These are phyloP conservation scores for Pseudococcus longispinus DNA, from an alignment of 2,888 invertebrate species.

Conservation along the genomic window DNA sequence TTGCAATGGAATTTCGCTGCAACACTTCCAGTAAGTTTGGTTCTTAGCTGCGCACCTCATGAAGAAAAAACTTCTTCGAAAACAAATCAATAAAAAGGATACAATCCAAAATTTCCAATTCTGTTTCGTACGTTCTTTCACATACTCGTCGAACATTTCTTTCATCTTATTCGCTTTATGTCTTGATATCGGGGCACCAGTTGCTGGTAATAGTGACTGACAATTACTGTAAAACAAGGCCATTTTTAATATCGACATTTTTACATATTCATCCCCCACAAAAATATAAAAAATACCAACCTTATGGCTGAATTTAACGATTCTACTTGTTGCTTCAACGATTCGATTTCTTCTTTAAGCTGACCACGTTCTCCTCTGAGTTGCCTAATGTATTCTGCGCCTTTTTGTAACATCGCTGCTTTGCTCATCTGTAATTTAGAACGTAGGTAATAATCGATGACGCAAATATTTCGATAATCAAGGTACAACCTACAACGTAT, in stretches of 20 bases:
- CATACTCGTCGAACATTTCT: conserved; percentile 93
- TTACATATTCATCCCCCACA: not conserved
- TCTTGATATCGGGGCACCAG: conserved; percentile 91
- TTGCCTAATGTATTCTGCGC: conserved; percentile 93
- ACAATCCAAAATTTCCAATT: conserved; percentile 99
- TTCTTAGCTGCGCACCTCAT: too few relatives aligned
- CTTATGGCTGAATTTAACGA: conserved; percentile 88
- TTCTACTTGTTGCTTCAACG: conserved; percentile 86
- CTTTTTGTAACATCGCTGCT: conserved; percentile 95
- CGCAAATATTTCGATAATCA: not conserved
- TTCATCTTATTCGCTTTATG: conserved; percentile 89
- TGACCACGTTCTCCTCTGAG: conserved; percentile 83
- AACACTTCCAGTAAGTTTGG: too few relatives aligned
- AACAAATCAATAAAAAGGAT: conserved; percentile 69
- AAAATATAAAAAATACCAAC: conserved; percentile 65
- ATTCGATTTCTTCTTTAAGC: conserved; percentile 89
- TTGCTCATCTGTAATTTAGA: conserved; percentile 75
- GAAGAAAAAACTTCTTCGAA: too few relatives aligned
- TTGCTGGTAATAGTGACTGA: conserved; percentile 92
- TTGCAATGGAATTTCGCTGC: too few relatives aligned
- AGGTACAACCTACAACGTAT: not conserved
- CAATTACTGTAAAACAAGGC: conserved; percentile 74
- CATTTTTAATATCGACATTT: not conserved
- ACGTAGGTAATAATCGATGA: not conserved
- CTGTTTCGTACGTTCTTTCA: conserved; percentile 81